These are phyloP conservation scores for Tokudaia muenninki DNA, from an alignment of 2,797 vertebrate species.

Conservation along the genomic window DNA sequence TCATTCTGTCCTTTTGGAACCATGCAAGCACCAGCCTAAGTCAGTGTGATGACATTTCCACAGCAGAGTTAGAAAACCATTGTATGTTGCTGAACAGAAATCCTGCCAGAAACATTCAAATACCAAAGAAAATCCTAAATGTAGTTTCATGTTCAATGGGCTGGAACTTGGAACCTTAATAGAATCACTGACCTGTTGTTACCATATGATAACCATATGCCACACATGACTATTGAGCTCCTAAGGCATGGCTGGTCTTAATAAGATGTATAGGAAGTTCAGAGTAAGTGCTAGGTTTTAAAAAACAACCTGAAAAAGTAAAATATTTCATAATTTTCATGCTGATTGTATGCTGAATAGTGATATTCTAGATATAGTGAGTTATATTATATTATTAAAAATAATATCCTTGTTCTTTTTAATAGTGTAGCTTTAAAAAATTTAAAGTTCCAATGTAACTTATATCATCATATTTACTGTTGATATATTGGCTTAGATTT, in stretches of 20 bases:
- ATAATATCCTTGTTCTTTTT: conserved; percentile 20
- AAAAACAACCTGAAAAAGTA: conserved; percentile 2
- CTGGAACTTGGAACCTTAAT: not conserved
- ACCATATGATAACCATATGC: not conserved
- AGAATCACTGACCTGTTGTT: not conserved
- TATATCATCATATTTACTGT: conserved; percentile 34
- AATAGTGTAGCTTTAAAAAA: not conserved
- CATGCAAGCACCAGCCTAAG: not conserved
- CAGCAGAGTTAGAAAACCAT: not conserved
- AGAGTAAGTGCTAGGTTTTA: conserved; percentile 28
- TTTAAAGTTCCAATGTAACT: conserved; percentile 16
- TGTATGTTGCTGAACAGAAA: not conserved
- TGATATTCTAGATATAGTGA: not conserved
- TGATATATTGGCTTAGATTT: not conserved
- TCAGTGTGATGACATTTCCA: not conserved
- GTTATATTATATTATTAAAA: conserved; percentile 54
- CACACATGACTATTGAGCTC: not conserved
- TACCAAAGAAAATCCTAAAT: not conserved
- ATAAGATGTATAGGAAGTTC: conserved; percentile 4
- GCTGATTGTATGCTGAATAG: conserved; percentile 18
- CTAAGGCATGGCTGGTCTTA: not conserved
- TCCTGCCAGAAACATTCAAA: not conserved
- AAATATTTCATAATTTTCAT: conserved; percentile 1
- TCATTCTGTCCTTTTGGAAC: not conserved
- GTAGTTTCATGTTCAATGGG: not conserved